phyloP scores from a whole-genome alignment of 2,888 invertebrate genomes.

The Trachelus troglodyta region DNA sequence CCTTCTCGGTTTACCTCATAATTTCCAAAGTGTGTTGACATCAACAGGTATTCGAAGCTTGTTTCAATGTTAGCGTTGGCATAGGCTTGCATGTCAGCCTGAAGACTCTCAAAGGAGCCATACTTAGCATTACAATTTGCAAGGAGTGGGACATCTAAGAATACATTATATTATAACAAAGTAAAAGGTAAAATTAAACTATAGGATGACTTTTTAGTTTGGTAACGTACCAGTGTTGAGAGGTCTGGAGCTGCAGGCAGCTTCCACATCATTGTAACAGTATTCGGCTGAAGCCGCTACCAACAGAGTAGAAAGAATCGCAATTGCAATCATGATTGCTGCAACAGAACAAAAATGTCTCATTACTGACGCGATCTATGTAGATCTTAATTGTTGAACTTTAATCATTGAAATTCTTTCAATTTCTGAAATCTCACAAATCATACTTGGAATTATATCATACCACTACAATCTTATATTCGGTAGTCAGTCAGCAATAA shows the following conservation, averaged over 20 bases:
- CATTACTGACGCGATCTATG: not conserved
- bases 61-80: conserved; percentile 75
- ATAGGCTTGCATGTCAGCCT: conserved; percentile 69
- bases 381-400: not conserved
- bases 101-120: conserved; percentile 70
- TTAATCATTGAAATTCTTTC: not conserved
- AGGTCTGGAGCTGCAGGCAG: conserved; percentile 70
- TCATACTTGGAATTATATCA: too few species aligned
- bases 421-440: not conserved
- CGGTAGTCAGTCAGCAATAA: not conserved
- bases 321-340: conserved; percentile 72
- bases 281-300: conserved; percentile 70
- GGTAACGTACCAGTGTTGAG: conserved; percentile 59
- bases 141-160: conserved; percentile 39
- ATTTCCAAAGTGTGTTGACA: conserved; percentile 81
- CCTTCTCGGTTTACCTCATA: conserved; percentile 81
- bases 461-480: not conserved
- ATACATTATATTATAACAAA: conserved; percentile 9
- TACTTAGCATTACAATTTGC: conserved; percentile 75
- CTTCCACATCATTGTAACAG: conserved; percentile 74
- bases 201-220: not conserved
- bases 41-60: conserved; percentile 81
- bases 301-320: conserved; percentile 68
- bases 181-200: not conserved
- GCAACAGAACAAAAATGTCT: conserved; percentile 19